Evolutionary conservation across 2,113 vertebrate species (phyloP).

Genomic region (Columbina picui): DNA sequence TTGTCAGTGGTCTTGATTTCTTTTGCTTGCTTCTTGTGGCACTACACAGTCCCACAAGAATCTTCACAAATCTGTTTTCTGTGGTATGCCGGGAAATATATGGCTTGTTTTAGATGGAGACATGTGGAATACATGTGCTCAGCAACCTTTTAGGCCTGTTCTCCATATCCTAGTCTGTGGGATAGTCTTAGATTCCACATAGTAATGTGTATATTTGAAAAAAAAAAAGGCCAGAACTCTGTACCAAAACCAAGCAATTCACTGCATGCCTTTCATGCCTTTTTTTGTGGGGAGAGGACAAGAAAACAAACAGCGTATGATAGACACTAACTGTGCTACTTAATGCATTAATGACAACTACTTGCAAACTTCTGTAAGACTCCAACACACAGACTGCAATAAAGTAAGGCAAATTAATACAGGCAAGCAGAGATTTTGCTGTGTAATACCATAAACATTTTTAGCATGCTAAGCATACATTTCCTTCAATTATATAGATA

Average conservation of each 20-base stretch:
- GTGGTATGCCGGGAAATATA: background rate
- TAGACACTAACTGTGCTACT: background rate
- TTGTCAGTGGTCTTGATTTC: background rate
- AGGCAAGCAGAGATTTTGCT: background rate
- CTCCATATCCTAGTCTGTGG: background rate
- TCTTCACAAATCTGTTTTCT: background rate
- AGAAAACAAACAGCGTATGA: background rate
- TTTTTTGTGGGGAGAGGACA: background rate
- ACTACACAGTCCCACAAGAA: background rate
- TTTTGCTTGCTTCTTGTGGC: background rate
- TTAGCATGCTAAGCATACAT: background rate
- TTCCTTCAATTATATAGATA: background rate
- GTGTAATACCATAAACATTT: background rate
- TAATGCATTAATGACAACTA: background rate
- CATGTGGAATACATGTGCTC: background rate
- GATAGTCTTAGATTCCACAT: background rate
- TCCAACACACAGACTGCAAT: background rate
- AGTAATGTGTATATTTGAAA: background rate
- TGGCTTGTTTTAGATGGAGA: background rate
- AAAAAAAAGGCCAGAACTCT: background rate
- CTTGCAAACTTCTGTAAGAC: background rate
- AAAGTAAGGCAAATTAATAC: background rate
- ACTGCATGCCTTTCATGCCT: rapidly evolving
- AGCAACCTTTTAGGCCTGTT: background rate
- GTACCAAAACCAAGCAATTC: background rate